Evolutionary conservation across 2,113 vertebrate species (phyloP).

Genomic region (Notothenia coriiceps): DNA sequence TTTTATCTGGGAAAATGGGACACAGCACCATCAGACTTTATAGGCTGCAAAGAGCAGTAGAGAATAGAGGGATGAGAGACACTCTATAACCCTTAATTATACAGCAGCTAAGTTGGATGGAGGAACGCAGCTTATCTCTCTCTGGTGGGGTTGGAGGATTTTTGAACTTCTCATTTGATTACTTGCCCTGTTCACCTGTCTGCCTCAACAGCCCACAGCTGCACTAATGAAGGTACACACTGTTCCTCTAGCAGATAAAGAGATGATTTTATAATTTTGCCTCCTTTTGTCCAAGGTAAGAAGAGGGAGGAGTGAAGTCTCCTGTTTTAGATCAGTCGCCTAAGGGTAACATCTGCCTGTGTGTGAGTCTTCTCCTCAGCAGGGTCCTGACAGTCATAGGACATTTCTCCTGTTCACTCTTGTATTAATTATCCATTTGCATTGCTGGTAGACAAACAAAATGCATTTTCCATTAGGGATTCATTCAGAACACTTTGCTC

Average conservation of each 20-base stretch:
- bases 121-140: slow-evolving; percentile 72
- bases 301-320: slow-evolving; percentile 23
- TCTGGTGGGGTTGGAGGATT: slow-evolving; percentile 67
- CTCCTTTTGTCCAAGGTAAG: slow-evolving; percentile 52
- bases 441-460: slow-evolving; percentile 46
- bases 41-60: slow-evolving; percentile 72
- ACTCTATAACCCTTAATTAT: slow-evolving; percentile 79
- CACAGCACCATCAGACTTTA: slow-evolving; percentile 61
- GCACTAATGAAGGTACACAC: slow-evolving; percentile 72
- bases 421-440: slow-evolving; percentile 77
- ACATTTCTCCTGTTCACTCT: slow-evolving; percentile 51
- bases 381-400: slow-evolving; percentile 54
- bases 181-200: slow-evolving; percentile 76
- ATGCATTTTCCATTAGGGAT: slow-evolving; percentile 59
- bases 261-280: slow-evolving; percentile 65
- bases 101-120: slow-evolving; percentile 63
- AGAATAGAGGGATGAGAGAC: slow-evolving; percentile 74
- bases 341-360: slow-evolving; percentile 74
- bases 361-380: slow-evolving; percentile 51
- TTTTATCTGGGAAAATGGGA: slow-evolving; percentile 75
- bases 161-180: slow-evolving; percentile 77
- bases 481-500: slow-evolving; percentile 66
- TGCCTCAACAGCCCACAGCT: slow-evolving; percentile 63
- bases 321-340: slow-evolving; percentile 58
- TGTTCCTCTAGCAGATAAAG: slow-evolving; percentile 46